These are phyloP conservation scores for Pemphredon lugubris DNA, from an alignment of 2,888 invertebrate species.

Conservation along the genomic window DNA sequence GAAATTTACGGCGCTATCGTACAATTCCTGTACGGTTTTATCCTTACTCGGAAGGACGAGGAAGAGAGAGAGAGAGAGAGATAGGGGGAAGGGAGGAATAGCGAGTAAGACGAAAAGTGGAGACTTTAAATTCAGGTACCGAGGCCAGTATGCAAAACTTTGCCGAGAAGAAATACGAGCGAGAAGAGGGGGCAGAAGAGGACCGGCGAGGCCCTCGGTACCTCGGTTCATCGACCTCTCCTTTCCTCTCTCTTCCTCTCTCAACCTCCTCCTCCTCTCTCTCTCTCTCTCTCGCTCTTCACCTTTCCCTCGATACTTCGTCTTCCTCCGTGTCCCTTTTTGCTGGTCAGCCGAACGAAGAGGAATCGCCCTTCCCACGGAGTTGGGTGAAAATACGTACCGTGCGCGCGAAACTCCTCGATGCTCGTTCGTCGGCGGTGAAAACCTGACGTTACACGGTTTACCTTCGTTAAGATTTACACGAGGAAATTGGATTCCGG, in stretches of 20 bases:
- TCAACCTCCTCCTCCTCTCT: conserved; percentile 27
- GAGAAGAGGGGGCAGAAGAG: conserved; percentile 33
- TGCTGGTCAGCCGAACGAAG: conserved; percentile 7
- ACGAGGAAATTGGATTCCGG: background rate
- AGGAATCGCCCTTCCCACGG: conserved; percentile 20
- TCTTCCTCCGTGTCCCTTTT: background rate
- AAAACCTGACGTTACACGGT: background rate
- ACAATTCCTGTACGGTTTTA: no score
- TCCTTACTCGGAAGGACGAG: background rate
- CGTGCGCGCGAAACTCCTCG: background rate
- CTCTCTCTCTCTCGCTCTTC: conserved; percentile 19
- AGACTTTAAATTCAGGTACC: conserved; percentile 41
- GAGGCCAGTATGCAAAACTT: conserved; percentile 41
- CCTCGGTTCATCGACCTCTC: conserved; percentile 58
- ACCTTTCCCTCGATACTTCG: conserved; percentile 7
- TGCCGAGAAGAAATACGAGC: conserved; percentile 23
- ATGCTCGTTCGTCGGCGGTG: background rate
- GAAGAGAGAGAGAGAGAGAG: background rate
- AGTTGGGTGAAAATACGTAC: background rate
- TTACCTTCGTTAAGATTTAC: background rate
- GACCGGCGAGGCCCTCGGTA: conserved; percentile 40
- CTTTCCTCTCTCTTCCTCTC: conserved; percentile 42
- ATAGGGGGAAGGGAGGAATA: conserved; percentile 8
- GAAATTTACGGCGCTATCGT: no score
- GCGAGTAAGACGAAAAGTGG: background rate